phyloP scores from a whole-genome alignment of 2,797 vertebrate species.

The Australoheros facetus region DNA sequence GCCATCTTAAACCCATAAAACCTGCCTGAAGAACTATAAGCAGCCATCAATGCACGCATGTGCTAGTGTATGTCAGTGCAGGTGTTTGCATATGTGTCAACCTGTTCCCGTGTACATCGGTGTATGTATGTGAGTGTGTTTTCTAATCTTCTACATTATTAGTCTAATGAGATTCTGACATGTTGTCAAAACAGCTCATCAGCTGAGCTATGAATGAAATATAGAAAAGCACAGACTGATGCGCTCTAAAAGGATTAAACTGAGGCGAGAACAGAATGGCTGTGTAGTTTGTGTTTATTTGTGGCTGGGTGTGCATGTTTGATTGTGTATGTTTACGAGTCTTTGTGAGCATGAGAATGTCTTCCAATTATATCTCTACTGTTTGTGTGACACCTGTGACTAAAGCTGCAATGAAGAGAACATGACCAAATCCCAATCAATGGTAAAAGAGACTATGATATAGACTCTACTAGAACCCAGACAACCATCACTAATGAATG shows the following conservation, averaged over 20 bases:
- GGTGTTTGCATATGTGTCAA: not conserved
- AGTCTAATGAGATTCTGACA: slow-evolving; percentile 73
- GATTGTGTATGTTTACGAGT: slow-evolving; percentile 34
- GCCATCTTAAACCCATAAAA: slow-evolving; percentile 61
- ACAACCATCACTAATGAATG: not conserved
- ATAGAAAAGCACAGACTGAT: slow-evolving; percentile 61
- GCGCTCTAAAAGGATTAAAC: slow-evolving; percentile 68
- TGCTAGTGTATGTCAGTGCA: not conserved
- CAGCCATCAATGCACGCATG: not conserved
- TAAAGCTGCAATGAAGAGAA: slow-evolving; percentile 58
- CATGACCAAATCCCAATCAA: slow-evolving; percentile 50
- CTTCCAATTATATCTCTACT: slow-evolving; percentile 28
- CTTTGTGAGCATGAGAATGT: slow-evolving; percentile 16
- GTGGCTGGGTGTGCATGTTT: slow-evolving; percentile 8
- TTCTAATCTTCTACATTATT: slow-evolving; percentile 66
- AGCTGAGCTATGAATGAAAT: slow-evolving; percentile 71
- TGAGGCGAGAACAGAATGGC: slow-evolving; percentile 45
- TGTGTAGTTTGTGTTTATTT: slow-evolving; percentile 41
- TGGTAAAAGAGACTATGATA: slow-evolving; percentile 67
- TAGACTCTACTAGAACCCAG: slow-evolving; percentile 47
- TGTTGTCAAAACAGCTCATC: slow-evolving; percentile 78
- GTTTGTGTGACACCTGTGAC: slow-evolving; percentile 43
- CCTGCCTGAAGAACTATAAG: slow-evolving; percentile 33
- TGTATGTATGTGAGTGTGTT: slow-evolving; percentile 18
- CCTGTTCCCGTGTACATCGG: not conserved